Evolutionary conservation across 2,113 vertebrate species (phyloP), one percentile per base, ranked within the genome.

Genomic region (Pyxicephalus adspersus): DNA sequence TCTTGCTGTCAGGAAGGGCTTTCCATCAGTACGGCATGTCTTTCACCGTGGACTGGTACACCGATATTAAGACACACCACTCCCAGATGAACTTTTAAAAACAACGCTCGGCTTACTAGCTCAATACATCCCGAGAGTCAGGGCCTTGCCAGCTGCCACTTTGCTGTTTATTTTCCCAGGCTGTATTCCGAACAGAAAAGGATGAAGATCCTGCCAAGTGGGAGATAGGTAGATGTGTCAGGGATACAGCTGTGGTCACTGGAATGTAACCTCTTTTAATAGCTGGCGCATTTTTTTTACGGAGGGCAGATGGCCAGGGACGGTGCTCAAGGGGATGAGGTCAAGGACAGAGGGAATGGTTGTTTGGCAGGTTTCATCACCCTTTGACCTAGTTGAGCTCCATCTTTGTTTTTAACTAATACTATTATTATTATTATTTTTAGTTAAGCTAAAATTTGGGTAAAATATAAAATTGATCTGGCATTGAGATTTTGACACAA

Each of bases 1-100:
- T 81, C 68, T 81, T 65, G n/a, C 79, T 81, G 79, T 81, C 79
- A 65, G 58, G 79, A 81, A 58, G 64, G 67, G 65, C 68, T 68
- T 45, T 79, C 64, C 77, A 19, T 55, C 68, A 72, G 79, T 65
- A 74, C 70, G 20, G 79, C 74, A 55, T 74, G 79, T 73, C 68
- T 81, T 45, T 52, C 38, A 15, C 67, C 78, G 6, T 28, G 11
- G 26, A 58, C 45, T 8, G 18, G 31, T 63, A 45, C 28, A 28
- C 38, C 28, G 38, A 66, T 71, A 80, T n/a, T 63, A 60, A 72
- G 78, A 38, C 38, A 81, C 58, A 64, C 45, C 57, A 17, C 8
- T 54, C 54, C 29, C 57, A 55, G 63, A 72, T 64, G 66, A 72
- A 66, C 61, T 25, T 18, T 45, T 28, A 55, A 54, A 57, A 72